These are phyloP conservation scores for Pegoplata infirma DNA, from an alignment of 2,888 invertebrate species.

Conservation along the genomic window DNA sequence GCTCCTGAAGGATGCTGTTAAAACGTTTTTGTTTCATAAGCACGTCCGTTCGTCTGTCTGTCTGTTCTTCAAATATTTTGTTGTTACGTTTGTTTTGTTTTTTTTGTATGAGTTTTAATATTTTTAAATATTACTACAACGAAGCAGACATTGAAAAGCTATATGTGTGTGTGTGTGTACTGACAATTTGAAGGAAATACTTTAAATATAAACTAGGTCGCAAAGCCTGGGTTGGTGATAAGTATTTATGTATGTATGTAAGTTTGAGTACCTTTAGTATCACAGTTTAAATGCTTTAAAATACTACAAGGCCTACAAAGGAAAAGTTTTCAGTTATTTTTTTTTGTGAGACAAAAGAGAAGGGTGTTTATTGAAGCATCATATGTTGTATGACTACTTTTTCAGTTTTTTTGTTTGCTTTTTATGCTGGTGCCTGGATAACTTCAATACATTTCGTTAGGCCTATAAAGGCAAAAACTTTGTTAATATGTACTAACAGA, in stretches of 20 bases:
- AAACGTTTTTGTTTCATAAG: slow-evolving; percentile 18
- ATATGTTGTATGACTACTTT: slow-evolving; percentile 39
- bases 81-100: slow-evolving; percentile 19
- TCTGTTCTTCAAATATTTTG: not conserved
- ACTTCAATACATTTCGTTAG: slow-evolving; percentile 65
- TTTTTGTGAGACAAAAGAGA: slow-evolving; percentile 29
- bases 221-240: slow-evolving; percentile 50
- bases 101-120: too few relatives aligned
- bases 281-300: slow-evolving; percentile 43
- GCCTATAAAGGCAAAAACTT: slow-evolving; percentile 12
- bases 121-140: too few relatives aligned
- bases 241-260: slow-evolving; percentile 15
- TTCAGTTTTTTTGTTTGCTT: slow-evolving; percentile 31
- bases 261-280: slow-evolving; percentile 42
- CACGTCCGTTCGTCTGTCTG: slow-evolving; percentile 6
- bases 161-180: not conserved
- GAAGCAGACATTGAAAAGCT: slow-evolving; percentile 14
- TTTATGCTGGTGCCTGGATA: slow-evolving; percentile 70
- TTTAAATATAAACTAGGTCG: slow-evolving; percentile 60
- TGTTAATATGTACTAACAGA: slow-evolving; percentile 6
- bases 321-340: slow-evolving; percentile 2
- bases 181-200: slow-evolving; percentile 25
- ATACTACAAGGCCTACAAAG: slow-evolving; percentile 48
- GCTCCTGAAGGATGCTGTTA: slow-evolving; percentile 60
- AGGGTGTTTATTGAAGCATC: slow-evolving; percentile 36